Base-by-base conservation (phyloP, 2,888 invertebrate genomes). In the Apamea epomidion region DNA sequence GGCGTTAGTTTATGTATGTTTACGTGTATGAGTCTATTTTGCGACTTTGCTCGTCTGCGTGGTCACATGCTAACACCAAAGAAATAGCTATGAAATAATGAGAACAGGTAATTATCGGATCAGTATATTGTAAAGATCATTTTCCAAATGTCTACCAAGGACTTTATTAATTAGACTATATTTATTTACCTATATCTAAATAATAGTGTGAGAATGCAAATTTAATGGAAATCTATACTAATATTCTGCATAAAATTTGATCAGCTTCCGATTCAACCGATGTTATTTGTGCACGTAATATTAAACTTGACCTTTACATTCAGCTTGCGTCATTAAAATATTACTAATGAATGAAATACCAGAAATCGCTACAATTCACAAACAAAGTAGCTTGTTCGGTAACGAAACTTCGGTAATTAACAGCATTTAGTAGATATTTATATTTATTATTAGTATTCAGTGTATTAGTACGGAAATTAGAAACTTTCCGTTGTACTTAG, bases 391-490 rank as follows among this genome's bases (percentile, higher is more conserved):
- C 70, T 68, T 60, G 62, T 79, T 76, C 70, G 64, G 74, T 82
- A 69, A 74, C 73, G 12, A 80, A 81, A 81, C 54, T 68, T 74
- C 65, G 73, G 51, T 81, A 88, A 88, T 87, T 83, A 80, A 42
- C 54, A n/a, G n/a, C 51, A 76, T 65, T 82, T n/a, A n/a, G n/a
- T n/a, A n/a, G n/a, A n/a, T n/a, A n/a, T n/a, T n/a, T n/a, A n/a
- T n/a, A n/a, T n/a, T n/a, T n/a, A n/a, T n/a, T n/a, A n/a, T n/a
- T n/a, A n/a, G n/a, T n/a, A n/a, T n/a, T n/a, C n/a, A n/a, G n/a
- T n/a, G n/a, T n/a, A n/a, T n/a, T n/a, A n/a, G n/a, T n/a, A n/a
- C n/a, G n/a, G n/a, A n/a, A 80, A 82, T 75, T 70, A 72, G n/a
- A 12, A 18, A 58, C 18, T 45, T 10, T 45, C 48, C 12, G 37